A percentile compares a stretch with the other conserved stretches of the same genome.
Conservation (phyloP, 2,797 vertebrate genomes). For the Cacajao melanocephalus region DNA sequence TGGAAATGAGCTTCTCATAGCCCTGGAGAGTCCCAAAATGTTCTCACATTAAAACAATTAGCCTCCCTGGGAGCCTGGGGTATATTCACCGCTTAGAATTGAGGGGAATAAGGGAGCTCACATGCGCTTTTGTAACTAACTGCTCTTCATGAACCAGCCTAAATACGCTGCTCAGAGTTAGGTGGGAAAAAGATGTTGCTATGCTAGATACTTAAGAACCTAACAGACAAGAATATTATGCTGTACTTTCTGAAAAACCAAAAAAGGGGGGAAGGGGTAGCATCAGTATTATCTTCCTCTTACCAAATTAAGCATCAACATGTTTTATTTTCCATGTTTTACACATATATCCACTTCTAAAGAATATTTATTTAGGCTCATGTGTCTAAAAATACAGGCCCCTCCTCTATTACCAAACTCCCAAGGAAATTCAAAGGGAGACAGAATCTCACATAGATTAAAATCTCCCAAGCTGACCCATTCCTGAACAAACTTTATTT, state of each 20-base stretch:
- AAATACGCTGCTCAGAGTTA: not conserved
- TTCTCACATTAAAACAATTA: conserved; percentile 19
- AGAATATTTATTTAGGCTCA: conserved; percentile 47
- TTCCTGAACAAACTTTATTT: conserved; percentile 46
- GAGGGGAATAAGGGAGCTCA: not conserved
- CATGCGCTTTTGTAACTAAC: not conserved
- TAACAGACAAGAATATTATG: not conserved
- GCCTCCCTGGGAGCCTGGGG: not conserved
- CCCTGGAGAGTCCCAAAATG: not conserved
- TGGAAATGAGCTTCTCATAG: not conserved
- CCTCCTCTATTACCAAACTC: conserved; percentile 37
- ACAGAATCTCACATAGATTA: conserved; percentile 15
- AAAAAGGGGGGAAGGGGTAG: too few relatives aligned
- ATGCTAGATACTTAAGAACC: not conserved
- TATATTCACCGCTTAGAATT: not conserved
- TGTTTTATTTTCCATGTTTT: not conserved
- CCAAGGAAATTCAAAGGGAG: not conserved
- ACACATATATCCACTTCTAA: not conserved
- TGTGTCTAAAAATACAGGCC: not conserved
- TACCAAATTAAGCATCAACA: not conserved
- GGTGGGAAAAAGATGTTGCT: accelerated
- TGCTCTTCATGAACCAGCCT: accelerated
- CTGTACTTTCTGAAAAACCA: not conserved
- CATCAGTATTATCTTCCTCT: not conserved
- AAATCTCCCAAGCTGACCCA: conserved; percentile 24